These are phyloP conservation scores for Tapirus terrestris DNA, from an alignment of 2,113 vertebrate species.

Conservation along the genomic window DNA sequence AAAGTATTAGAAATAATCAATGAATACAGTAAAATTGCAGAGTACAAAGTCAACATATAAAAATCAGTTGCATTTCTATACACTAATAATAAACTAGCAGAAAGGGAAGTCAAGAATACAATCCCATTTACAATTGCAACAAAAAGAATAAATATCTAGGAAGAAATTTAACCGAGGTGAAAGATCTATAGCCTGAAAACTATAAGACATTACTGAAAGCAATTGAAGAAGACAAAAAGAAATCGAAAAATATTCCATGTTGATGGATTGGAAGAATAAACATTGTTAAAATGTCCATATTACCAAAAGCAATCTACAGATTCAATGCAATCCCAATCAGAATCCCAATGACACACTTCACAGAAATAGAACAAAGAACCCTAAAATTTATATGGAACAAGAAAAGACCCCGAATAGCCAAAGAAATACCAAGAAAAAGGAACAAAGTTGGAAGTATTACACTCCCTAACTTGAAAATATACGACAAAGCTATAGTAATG, in stretches of 20 bases:
- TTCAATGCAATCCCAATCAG: not conserved
- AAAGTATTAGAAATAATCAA: not conserved
- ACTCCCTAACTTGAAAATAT: too few species aligned
- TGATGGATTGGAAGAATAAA: not conserved
- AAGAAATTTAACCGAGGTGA: not conserved
- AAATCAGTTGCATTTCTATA: not conserved
- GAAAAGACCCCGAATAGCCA: not conserved
- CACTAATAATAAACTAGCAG: not conserved
- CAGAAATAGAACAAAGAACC: not conserved
- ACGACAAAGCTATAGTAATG: too few species aligned
- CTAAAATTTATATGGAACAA: not conserved
- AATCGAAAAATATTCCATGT: not conserved
- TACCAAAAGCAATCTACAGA: not conserved
- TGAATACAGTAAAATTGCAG: not conserved
- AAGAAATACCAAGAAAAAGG: not conserved
- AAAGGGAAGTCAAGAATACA: not conserved
- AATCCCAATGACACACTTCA: not conserved
- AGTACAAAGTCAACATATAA: not conserved
- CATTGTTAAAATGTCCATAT: not conserved
- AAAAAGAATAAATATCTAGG: not conserved
- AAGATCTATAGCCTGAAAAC: too few species aligned
- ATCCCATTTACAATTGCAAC: not conserved
- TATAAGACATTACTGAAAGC: not conserved
- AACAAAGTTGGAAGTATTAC: not conserved
- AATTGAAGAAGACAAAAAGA: not conserved